These are phyloP conservation scores for Helarctos malayanus DNA, from an alignment of 2,797 vertebrate genomes.

Conservation along the genomic window DNA sequence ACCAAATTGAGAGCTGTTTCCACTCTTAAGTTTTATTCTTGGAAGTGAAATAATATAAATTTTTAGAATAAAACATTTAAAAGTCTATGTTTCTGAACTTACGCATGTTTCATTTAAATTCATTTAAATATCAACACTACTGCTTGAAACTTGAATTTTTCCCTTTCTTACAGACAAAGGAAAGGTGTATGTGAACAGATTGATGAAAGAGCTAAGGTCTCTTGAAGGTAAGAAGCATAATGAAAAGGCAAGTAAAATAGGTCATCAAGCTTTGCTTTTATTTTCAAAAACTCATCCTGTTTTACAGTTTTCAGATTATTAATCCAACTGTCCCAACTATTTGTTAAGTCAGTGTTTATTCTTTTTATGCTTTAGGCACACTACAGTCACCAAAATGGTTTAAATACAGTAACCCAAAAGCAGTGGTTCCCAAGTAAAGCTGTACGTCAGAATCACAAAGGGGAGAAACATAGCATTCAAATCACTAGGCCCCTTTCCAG, in stretches of 20 bases:
- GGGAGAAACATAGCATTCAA: not conserved
- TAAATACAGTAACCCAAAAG: not conserved
- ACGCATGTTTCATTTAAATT: not conserved
- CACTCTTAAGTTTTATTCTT: slow-evolving; percentile 28
- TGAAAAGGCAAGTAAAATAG: not conserved
- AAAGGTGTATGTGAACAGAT: slow-evolving; percentile 51
- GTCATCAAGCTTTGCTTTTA: not conserved
- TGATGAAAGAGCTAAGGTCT: slow-evolving; percentile 49
- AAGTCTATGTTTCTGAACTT: not conserved
- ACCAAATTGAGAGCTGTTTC: not conserved
- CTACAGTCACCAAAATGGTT: slow-evolving; percentile 8
- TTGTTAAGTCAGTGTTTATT: slow-evolving; percentile 26
- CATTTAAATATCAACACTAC: slow-evolving; percentile 2
- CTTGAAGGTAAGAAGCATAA: slow-evolving; percentile 32
- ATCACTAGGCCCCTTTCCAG: not conserved
- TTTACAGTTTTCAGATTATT: not conserved
- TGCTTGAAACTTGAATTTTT: slow-evolving; percentile 19
- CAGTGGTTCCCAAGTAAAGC: not conserved
- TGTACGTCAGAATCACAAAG: not conserved
- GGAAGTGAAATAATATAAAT: not conserved
- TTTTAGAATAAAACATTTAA: not conserved
- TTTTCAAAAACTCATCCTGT: slow-evolving; percentile 11
- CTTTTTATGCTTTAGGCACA: not conserved
- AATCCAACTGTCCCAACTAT: not conserved
- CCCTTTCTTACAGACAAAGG: slow-evolving; percentile 41